phyloP scores from a whole-genome alignment of 2,797 vertebrate species.

The Notolabrus celidotus region DNA sequence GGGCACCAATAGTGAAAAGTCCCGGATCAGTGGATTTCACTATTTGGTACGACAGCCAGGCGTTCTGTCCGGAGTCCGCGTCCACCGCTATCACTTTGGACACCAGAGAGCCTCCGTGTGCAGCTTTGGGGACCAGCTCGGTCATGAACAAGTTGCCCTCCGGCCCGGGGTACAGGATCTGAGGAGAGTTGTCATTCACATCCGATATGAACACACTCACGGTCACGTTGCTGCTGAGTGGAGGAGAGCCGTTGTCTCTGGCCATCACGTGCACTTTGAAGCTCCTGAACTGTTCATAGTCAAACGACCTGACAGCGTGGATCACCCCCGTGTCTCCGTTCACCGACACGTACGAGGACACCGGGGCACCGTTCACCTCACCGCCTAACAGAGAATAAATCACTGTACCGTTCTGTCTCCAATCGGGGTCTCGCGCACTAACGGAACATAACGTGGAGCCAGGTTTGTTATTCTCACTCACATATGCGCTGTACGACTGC shows the following conservation, averaged over 20 bases:
- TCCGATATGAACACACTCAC: constrained; percentile 76
- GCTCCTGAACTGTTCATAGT: constrained; percentile 71
- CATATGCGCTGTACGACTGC: constrained; percentile 54
- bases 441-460: constrained; percentile 66
- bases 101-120: constrained; percentile 17
- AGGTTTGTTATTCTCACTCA: constrained; percentile 81
- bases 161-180: constrained; percentile 76
- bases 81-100: constrained; percentile 87
- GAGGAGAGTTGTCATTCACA: constrained; percentile 81
- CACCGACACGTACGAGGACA: constrained; percentile 57
- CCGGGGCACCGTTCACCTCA: constrained; percentile 56
- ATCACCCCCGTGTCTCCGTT: constrained; percentile 81
- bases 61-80: constrained; percentile 59
- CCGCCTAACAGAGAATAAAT: constrained; percentile 54
- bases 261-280: constrained; percentile 60
- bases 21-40: constrained; percentile 57
- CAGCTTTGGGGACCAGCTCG: constrained; percentile 70
- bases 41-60: constrained; percentile 66
- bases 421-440: constrained; percentile 27
- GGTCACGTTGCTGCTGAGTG: constrained; percentile 68
- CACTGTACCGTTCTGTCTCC: constrained; percentile 69
- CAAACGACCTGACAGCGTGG: constrained; percentile 78
- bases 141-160: constrained; percentile 68
- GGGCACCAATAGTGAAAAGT: constrained; percentile 75
- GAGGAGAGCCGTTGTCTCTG: constrained; percentile 73